These are phyloP conservation scores for Axinella damicornis DNA, from an alignment of 37 sponge, comb jelly and placozoan genomes.

Conservation along the genomic window DNA sequence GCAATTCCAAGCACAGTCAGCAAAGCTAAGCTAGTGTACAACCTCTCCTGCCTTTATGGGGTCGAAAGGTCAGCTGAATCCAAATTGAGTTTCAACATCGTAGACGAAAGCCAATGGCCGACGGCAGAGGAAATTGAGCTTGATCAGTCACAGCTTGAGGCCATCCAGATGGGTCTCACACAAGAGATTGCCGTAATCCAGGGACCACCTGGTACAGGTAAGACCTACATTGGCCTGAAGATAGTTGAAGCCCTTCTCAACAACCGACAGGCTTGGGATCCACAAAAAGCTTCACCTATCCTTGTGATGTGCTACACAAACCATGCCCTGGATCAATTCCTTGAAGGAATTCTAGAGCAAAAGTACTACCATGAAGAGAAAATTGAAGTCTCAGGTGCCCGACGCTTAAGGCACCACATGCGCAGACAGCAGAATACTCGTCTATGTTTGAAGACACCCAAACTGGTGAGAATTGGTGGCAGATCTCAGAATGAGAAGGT, in stretches of 20 bases:
- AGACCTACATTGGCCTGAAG: conserved; percentile 93
- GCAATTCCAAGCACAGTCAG: no score
- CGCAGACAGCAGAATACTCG: no score
- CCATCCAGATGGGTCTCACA: conserved; percentile 77
- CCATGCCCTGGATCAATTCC: conserved; percentile 87
- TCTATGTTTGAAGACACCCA: no score
- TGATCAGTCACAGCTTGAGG: conserved; percentile 80
- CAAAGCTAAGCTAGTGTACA: no score
- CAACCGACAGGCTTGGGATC: conserved; percentile 66
- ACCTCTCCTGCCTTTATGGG: no score
- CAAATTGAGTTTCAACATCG: not conserved
- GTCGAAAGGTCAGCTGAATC: no score
- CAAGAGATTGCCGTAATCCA: conserved; percentile 92
- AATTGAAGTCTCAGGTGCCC: not conserved
- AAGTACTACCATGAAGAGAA: no score
- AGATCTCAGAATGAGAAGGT: conserved; percentile 75
- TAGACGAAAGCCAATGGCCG: conserved; percentile 49
- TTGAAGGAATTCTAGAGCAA: conserved; percentile 54
- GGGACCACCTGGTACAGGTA: conserved; percentile 98
- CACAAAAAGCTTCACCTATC: conserved; percentile 53
- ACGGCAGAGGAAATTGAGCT: conserved; percentile 25
- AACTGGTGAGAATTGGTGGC: conserved; percentile 87
- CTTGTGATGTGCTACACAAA: conserved; percentile 81
- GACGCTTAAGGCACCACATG: not conserved
- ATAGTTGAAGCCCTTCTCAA: conserved; percentile 73